These are phyloP conservation scores for Stenodema calcarata DNA, from an alignment of 2,888 invertebrate genomes.

Conservation along the genomic window DNA sequence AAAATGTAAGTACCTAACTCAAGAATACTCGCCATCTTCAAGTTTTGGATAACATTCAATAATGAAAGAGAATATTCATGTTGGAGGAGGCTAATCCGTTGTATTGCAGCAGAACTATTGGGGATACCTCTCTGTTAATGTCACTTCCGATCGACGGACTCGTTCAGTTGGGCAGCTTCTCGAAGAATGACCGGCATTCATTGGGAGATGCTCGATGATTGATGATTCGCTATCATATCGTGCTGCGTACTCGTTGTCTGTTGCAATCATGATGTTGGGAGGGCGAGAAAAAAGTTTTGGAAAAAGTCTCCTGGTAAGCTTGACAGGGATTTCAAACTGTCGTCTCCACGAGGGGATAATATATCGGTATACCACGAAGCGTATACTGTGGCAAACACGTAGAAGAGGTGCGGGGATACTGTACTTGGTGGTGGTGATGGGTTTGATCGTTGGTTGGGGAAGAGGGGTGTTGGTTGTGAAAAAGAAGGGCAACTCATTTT, in stretches of 20 bases:
- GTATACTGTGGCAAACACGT: not conserved
- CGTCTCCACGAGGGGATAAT: constrained; percentile 49
- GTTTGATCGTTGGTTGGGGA: not conserved
- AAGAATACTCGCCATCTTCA: too few species aligned
- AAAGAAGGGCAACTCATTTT: constrained; percentile 47
- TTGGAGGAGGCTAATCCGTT: too few species aligned
- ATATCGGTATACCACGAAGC: constrained; percentile 26
- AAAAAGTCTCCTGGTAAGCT: not conserved
- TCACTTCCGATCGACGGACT: too few species aligned
- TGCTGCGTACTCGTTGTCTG: too few species aligned
- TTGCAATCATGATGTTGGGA: not conserved
- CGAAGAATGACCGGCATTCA: too few species aligned
- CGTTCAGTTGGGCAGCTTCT: not conserved
- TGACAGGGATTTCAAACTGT: constrained; percentile 43
- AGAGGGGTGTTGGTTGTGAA: not conserved
- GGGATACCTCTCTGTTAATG: too few species aligned
- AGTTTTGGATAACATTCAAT: too few species aligned
- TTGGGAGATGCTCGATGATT: too few species aligned
- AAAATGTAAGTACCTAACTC: too few species aligned
- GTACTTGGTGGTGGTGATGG: not conserved
- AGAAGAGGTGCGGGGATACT: not conserved
- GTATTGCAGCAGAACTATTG: too few species aligned
- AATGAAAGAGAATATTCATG: too few species aligned
- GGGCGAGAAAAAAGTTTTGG: not conserved
- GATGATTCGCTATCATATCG: too few species aligned